These are phyloP conservation scores for Matsumyia berberina DNA, from an alignment of 2,888 invertebrate species.

Conservation along the genomic window DNA sequence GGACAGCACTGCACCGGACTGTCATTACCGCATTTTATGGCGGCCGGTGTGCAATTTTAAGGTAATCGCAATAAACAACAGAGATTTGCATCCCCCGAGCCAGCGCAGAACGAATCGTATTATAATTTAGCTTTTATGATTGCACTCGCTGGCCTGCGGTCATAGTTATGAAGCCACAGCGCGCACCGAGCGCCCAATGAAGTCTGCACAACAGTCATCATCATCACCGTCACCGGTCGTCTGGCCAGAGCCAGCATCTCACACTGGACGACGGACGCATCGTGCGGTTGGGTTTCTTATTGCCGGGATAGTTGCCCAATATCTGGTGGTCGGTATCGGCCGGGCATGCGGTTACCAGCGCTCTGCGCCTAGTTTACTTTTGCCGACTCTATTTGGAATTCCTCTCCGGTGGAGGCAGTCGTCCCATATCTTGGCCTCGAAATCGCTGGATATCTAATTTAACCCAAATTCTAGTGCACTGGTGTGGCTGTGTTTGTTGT, in stretches of 20 bases:
- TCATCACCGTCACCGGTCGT: conserved; percentile 47
- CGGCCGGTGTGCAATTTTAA: conserved; percentile 74
- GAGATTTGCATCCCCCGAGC: conserved; percentile 72
- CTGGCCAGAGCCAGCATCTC: conserved; percentile 4
- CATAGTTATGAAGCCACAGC: conserved; percentile 59
- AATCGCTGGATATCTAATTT: conserved; percentile 70
- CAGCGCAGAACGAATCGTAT: conserved; percentile 69
- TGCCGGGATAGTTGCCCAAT: conserved; percentile 48
- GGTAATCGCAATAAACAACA: conserved; percentile 77
- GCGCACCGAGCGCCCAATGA: conserved; percentile 38
- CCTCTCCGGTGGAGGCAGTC: conserved; percentile 10
- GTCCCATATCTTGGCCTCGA: conserved; percentile 42
- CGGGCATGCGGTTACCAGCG: conserved; percentile 36
- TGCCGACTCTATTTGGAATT: conserved; percentile 67
- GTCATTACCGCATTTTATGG: conserved; percentile 76
- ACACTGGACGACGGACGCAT: conserved; percentile 38
- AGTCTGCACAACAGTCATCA: conserved; percentile 67
- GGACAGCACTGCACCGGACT: conserved; percentile 38
- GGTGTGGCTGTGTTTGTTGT: conserved; percentile 63
- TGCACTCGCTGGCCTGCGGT: conserved; percentile 74
- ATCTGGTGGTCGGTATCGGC: conserved; percentile 36
- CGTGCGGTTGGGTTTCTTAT: conserved; percentile 62
- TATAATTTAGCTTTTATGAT: conserved; percentile 76
- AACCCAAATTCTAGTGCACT: conserved; percentile 69
- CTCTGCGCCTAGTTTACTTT: conserved; percentile 62